Conservation (phyloP, 2,113 vertebrate species). For the Spea bombifrons region DNA sequence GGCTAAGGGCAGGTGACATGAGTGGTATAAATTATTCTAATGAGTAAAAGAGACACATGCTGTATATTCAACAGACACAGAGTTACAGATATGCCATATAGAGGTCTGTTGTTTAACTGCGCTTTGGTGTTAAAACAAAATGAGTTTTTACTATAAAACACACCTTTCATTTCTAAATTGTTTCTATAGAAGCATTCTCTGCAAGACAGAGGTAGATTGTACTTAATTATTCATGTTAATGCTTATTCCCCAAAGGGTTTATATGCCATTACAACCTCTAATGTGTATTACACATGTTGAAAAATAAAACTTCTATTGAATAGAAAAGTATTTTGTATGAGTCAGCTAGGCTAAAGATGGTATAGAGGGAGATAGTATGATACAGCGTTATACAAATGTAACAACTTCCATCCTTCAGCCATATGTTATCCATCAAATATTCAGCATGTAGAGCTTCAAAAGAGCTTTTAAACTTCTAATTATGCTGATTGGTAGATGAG, state of each 20-base stretch:
- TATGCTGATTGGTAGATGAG: slow-evolving; percentile 13
- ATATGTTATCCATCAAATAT: slow-evolving; percentile 68
- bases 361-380: slow-evolving; percentile 51
- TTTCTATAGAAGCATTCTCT: slow-evolving; percentile 19
- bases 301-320: slow-evolving; percentile 23
- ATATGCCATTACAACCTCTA: slow-evolving; percentile 42
- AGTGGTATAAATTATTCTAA: background rate
- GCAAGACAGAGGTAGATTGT: background rate
- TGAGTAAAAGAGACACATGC: too few species aligned
- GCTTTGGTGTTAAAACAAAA: background rate
- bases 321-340: slow-evolving; percentile 12
- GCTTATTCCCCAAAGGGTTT: slow-evolving; percentile 36
- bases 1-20: too few species aligned
- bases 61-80: too few species aligned
- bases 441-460: slow-evolving; percentile 49
- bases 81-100: background rate
- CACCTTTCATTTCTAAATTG: slow-evolving; percentile 26
- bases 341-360: slow-evolving; percentile 21
- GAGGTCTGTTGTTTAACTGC: background rate
- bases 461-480: slow-evolving; percentile 47
- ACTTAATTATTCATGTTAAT: slow-evolving; percentile 49
- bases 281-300: slow-evolving; percentile 27
- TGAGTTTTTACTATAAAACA: background rate
- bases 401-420: slow-evolving; percentile 50
- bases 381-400: slow-evolving; percentile 47